Evolutionary conservation across 2,113 vertebrate genomes (phyloP).

Genomic region (Tautogolabrus adspersus): DNA sequence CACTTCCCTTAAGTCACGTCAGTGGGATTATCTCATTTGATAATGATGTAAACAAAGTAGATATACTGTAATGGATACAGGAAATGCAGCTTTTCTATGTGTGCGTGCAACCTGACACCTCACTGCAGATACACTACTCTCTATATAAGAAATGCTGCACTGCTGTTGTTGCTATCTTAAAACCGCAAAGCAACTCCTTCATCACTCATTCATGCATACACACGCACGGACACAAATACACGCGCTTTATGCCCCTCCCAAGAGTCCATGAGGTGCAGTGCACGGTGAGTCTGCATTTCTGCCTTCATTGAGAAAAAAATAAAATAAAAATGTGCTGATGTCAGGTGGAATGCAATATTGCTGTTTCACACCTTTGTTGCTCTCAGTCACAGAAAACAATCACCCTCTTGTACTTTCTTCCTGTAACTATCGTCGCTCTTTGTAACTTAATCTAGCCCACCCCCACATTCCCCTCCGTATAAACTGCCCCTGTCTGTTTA

Average conservation of each 20-base stretch:
- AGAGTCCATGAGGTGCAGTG: slow-evolving; percentile 1
- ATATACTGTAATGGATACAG: not conserved
- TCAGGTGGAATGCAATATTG: slow-evolving; percentile 17
- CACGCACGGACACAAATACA: not conserved
- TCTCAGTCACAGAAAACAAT: not conserved
- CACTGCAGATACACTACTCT: slow-evolving; percentile 50
- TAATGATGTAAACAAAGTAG: not conserved
- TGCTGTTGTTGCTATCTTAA: slow-evolving; percentile 56
- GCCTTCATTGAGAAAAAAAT: slow-evolving; percentile 5
- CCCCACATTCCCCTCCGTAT: not conserved
- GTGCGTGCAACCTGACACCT: slow-evolving; percentile 60
- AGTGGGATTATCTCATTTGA: not conserved
- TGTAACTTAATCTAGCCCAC: slow-evolving; percentile 9
- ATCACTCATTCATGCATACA: slow-evolving; percentile 21
- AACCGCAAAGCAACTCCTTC: slow-evolving; percentile 46
- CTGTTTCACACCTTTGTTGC: slow-evolving; percentile 23
- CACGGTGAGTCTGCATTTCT: slow-evolving; percentile 21
- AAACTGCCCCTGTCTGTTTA: not conserved
- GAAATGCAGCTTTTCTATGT: slow-evolving; percentile 39
- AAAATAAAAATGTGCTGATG: not conserved
- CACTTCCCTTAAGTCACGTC: not conserved
- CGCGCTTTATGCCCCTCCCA: not conserved
- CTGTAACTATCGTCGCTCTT: not conserved
- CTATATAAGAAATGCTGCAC: slow-evolving; percentile 47
- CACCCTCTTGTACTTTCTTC: not conserved